Evolutionary conservation across 2,113 vertebrate genomes (phyloP).

Genomic region (Zapornia atra): DNA sequence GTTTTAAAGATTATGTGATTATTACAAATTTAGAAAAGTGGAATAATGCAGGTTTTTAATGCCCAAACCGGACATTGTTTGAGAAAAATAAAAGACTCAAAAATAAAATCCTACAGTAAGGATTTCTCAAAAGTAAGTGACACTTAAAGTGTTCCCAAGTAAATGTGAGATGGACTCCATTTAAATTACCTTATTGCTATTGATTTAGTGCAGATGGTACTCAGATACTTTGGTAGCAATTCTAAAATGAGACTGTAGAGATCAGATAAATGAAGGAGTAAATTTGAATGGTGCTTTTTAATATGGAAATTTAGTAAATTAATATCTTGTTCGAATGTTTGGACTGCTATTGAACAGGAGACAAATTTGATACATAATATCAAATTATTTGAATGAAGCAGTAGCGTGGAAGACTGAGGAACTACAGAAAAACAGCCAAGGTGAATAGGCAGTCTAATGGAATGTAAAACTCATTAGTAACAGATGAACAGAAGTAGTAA

Average conservation of each 20-base stretch:
- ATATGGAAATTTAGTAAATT: neutral
- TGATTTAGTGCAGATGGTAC: neutral
- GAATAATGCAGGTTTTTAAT: neutral
- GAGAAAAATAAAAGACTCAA: neutral
- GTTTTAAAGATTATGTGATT: neutral
- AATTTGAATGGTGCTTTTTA: neutral
- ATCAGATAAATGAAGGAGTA: neutral
- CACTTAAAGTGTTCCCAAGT: neutral
- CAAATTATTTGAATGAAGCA: neutral
- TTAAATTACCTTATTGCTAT: neutral
- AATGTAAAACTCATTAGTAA: constrained; percentile 41
- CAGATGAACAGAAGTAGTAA: constrained; percentile 18
- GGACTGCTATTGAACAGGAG: neutral
- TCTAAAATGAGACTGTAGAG: neutral
- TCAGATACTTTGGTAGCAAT: neutral
- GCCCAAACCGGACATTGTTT: neutral
- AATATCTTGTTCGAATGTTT: neutral
- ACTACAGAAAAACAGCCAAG: neutral
- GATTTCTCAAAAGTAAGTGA: neutral
- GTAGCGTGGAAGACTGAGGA: neutral
- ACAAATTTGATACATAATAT: neutral
- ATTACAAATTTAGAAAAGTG: neutral
- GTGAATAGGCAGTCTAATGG: neutral
- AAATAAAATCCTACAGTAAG: neutral
- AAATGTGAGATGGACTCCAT: neutral